A percentile compares a stretch with the other conserved stretches of the same genome.
phyloP scores from a whole-genome alignment of 2,113 vertebrate species.

The Neotragus moschatus region DNA sequence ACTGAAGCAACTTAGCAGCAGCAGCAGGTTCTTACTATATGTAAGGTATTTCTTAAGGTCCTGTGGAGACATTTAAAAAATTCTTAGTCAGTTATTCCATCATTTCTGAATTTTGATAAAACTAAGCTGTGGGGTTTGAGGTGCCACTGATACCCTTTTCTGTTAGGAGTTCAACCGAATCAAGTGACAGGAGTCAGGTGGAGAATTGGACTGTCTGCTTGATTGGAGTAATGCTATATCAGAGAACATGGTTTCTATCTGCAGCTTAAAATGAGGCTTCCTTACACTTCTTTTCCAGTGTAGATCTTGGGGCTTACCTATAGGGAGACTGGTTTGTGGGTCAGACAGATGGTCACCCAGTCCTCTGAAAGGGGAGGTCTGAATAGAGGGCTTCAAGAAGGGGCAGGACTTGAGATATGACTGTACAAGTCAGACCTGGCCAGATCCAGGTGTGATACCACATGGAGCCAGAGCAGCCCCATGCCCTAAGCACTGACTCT shows the following conservation, averaged over 20 bases:
- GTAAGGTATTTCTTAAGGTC: neutral
- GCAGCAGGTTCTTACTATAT: neutral
- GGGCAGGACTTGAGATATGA: neutral
- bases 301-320: neutral
- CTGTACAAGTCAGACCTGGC: neutral
- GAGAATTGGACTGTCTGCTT: neutral
- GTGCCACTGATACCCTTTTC: neutral
- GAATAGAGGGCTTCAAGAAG: neutral
- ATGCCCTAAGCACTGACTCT: neutral
- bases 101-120: constrained; percentile 10
- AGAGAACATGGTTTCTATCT: neutral
- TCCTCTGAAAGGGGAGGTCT: neutral
- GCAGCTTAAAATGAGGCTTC: neutral
- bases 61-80: neutral
- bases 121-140: neutral
- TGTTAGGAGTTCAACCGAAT: neutral
- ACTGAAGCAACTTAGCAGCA: no score
- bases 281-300: neutral
- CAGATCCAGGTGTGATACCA: neutral
- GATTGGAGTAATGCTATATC: neutral
- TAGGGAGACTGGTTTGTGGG: neutral
- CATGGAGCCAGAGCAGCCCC: neutral
- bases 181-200: neutral
- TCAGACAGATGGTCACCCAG: neutral
- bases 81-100: neutral